phyloP scores from a whole-genome alignment of 1,140 invertebrate genomes.

The Drosophila kohkoa region DNA sequence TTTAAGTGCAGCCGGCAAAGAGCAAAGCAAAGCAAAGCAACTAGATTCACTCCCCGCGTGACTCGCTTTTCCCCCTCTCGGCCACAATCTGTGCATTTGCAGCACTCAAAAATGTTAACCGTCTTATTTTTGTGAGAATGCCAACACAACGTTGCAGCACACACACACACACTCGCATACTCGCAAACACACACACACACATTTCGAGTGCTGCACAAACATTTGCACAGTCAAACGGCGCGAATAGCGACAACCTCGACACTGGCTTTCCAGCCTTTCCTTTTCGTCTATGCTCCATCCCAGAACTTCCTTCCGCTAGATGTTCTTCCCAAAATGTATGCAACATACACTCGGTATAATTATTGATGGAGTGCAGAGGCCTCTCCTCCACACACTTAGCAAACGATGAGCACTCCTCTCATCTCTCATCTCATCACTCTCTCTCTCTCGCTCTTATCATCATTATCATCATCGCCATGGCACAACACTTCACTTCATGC shows the following conservation, averaged over 20 bases:
- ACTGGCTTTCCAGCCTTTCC: constrained; percentile 2
- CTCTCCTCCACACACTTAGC: constrained; percentile 10
- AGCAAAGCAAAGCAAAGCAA: constrained; percentile 70
- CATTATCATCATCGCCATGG: constrained; percentile 6
- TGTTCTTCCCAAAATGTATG: constrained; percentile 67
- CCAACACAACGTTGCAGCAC: constrained; percentile 24
- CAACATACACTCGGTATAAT: constrained; percentile 67
- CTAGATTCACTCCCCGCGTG: constrained; percentile 4
- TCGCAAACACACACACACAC: constrained; percentile 35
- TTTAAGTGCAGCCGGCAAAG: constrained; percentile 78
- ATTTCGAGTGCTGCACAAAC: constrained; percentile 73
- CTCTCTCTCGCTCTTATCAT: not conserved
- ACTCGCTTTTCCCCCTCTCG: not conserved
- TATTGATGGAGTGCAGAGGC: constrained; percentile 73
- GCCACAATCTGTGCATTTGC: constrained; percentile 33
- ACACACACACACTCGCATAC: constrained; percentile 27
- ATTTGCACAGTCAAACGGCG: constrained; percentile 76
- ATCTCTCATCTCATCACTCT: constrained; percentile 4
- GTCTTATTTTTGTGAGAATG: constrained; percentile 69
- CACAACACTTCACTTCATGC: constrained; percentile 45
- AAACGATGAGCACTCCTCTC: constrained; percentile 60
- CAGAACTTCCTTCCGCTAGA: constrained; percentile 2
- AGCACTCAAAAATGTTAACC: constrained; percentile 77
- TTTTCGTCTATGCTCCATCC: not conserved
- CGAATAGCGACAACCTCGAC: constrained; percentile 29